Evolutionary conservation across 2,113 vertebrate genomes (phyloP), one percentile per base, ranked within the genome.

Genomic region (Bungarus multicinctus): DNA sequence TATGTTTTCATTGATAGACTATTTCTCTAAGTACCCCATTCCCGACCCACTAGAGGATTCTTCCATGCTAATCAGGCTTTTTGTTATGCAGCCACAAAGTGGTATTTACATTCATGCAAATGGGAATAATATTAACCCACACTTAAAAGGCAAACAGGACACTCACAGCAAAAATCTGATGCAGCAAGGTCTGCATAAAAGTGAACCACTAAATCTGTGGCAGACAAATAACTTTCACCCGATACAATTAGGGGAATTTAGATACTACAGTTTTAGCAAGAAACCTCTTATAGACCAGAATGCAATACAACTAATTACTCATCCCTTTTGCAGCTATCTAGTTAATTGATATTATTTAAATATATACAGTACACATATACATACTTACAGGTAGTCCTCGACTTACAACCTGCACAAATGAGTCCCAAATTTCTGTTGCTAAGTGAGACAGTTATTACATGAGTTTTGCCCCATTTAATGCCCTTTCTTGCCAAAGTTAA

Each of bases 41-140:
- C 47, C 34, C 23, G 10, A 9, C 55, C 81, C 47, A 43, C 30
- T 81, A 16, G 92, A 90, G 74, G 45, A 64, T 53, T 93, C 89
- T 90, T 27, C 69, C 60, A 87, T 90, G 92, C 89, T 93, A 93
- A 93, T 93, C 74, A 93, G n/a, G 47, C 89, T 93, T 90, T 93
- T 90, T 90, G 89, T 87, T 93, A 90, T 60, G 81, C 81, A 93
- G 89, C 23, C 43, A 85, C 89, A 93, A 47, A 90, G 81, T 90
- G 92, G 89, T 93, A 90, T 93, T 93, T 93, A 93, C 92, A 93
- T 90, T 90, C 92, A 90, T 64, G 89, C 89, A 93, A 90, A 93
- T 90, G 55, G 74, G n/a, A 90, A 45, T 86, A 64, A 87, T 90
- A 90, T 90, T 58, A 64, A 64, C 57, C 89, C 57, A 43, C 55